Evolutionary conservation across 2,797 vertebrate species (phyloP).

Genomic region (Salarias fasciatus): DNA sequence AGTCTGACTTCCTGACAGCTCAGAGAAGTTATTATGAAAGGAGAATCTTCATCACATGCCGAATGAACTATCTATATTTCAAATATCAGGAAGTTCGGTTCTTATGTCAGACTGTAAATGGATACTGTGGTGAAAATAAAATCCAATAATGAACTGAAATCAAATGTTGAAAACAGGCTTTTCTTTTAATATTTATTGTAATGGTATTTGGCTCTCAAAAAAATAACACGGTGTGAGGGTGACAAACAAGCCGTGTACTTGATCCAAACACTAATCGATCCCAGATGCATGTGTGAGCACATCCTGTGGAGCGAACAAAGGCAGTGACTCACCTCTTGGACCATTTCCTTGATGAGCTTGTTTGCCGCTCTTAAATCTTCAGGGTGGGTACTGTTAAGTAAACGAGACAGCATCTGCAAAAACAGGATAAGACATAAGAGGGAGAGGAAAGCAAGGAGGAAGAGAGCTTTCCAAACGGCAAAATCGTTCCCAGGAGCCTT

Average conservation of each 20-base stretch:
- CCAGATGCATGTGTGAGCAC: constrained; percentile 5
- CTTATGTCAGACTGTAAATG: too few species aligned
- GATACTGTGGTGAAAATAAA: neutral
- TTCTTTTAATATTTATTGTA: too few species aligned
- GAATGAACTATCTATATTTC: too few species aligned
- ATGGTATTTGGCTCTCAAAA: too few species aligned
- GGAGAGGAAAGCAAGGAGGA: constrained; percentile 43
- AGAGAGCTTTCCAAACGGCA: constrained; percentile 34
- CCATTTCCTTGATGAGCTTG: constrained; percentile 99
- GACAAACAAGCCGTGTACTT: neutral
- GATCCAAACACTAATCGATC: neutral
- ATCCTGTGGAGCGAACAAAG: neutral
- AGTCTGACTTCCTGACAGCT: too few species aligned
- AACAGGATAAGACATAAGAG: constrained; percentile 45
- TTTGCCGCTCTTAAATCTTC: constrained; percentile 97
- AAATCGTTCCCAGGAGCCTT: constrained; percentile 14
- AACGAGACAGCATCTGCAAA: constrained; percentile 90
- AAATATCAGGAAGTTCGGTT: too few species aligned
- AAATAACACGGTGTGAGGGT: neutral
- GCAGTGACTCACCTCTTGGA: constrained; percentile 90
- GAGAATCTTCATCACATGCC: too few species aligned
- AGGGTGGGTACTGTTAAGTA: constrained; percentile 94
- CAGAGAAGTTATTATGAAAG: too few species aligned
- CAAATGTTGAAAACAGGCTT: too few species aligned
- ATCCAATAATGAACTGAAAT: neutral